Conservation (phyloP, 2,888 invertebrate species). For the Habroteleia sp. region DNA sequence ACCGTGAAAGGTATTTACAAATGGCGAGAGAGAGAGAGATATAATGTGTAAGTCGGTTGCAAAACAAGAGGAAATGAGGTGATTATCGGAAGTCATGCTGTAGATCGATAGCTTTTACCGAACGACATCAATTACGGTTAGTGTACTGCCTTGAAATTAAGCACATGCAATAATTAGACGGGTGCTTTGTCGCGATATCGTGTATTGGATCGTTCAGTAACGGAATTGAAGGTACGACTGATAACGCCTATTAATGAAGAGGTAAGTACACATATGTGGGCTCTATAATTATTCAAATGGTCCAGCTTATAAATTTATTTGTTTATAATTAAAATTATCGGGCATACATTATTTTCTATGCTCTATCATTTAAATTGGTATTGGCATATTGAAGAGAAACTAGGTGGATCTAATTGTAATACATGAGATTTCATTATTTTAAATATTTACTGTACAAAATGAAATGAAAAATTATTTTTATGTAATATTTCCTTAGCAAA, state of each 20-base stretch:
- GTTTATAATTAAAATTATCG: slow-evolving; percentile 33
- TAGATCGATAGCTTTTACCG: slow-evolving; percentile 75
- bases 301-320: slow-evolving; percentile 27
- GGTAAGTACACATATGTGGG: slow-evolving; percentile 39
- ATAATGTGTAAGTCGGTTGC: slow-evolving; percentile 41
- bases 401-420: too few species aligned
- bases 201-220: slow-evolving; percentile 60
- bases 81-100: slow-evolving; percentile 72
- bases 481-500: too few species aligned
- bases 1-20: slow-evolving; percentile 27
- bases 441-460: too few species aligned
- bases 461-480: too few species aligned
- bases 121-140: slow-evolving; percentile 75
- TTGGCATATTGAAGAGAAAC: too few species aligned
- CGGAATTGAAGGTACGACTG: slow-evolving; percentile 51
- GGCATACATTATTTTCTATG: too few species aligned
- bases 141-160: slow-evolving; percentile 76
- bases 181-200: slow-evolving; percentile 64
- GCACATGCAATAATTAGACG: slow-evolving; percentile 77
- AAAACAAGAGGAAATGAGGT: slow-evolving; percentile 50
- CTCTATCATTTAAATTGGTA: too few species aligned
- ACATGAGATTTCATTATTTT: too few species aligned
- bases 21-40: too few species aligned
- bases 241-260: slow-evolving; percentile 55
- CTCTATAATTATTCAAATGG: slow-evolving; percentile 49